A percentile compares a stretch with the other conserved stretches of the same genome.
Conservation (phyloP, 2,113 vertebrate species). For the Pseudopipra pipra region DNA sequence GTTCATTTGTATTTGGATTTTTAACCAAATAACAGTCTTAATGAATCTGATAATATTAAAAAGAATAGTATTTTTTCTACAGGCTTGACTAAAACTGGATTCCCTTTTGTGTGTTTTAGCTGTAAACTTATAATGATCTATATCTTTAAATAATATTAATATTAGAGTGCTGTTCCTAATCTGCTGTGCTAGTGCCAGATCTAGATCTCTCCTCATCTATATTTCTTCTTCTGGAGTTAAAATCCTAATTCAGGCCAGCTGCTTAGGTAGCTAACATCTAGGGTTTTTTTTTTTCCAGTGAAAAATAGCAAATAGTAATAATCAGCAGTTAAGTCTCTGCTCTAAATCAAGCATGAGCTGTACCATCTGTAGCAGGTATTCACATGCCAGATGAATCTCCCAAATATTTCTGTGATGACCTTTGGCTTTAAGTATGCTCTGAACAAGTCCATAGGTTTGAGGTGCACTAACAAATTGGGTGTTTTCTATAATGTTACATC, state of each 20-base stretch:
- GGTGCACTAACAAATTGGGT: neutral
- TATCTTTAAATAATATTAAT: neutral
- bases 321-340: neutral
- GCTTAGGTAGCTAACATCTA: slow-evolving; percentile 2
- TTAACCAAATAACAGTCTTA: neutral
- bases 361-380: slow-evolving; percentile 48
- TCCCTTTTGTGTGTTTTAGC: neutral
- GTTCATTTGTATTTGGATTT: neutral
- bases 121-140: neutral
- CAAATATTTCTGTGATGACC: slow-evolving; percentile 14
- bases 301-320: neutral
- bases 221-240: slow-evolving; percentile 5
- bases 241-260: slow-evolving; percentile 5
- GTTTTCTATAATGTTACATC: neutral
- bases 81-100: neutral
- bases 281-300: neutral
- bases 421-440: neutral
- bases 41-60: neutral
- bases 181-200: neutral
- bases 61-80: neutral
- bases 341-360: slow-evolving; percentile 4
- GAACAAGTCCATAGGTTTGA: neutral
- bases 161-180: neutral
- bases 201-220: neutral
- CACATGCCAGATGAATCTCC: neutral